phyloP scores from a whole-genome alignment of 2,113 vertebrate species.

The Rhadina sibilatrix region DNA sequence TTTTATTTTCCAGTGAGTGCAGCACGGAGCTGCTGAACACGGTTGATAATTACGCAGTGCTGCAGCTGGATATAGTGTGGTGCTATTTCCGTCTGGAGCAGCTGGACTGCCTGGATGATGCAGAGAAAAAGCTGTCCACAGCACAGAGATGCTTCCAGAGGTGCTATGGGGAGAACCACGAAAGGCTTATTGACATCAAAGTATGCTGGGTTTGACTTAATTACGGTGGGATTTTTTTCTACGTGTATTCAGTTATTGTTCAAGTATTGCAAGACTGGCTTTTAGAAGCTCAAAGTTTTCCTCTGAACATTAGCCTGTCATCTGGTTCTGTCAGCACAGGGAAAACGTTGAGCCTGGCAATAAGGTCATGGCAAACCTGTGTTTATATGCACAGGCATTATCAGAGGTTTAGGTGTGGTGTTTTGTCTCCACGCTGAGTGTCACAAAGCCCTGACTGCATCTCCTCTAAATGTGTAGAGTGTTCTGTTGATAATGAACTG shows the following conservation, averaged over 20 bases:
- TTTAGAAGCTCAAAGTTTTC: neutral
- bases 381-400: neutral
- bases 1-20: slow-evolving; percentile 77
- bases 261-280: neutral
- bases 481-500: neutral
- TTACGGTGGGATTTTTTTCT: neutral
- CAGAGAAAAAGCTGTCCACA: slow-evolving; percentile 77
- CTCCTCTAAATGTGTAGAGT: neutral
- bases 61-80: slow-evolving; percentile 97
- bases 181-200: slow-evolving; percentile 89
- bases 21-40: slow-evolving; percentile 79
- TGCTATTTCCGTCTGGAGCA: slow-evolving; percentile 86
- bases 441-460: neutral
- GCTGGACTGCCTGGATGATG: slow-evolving; percentile 86
- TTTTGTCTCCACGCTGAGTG: neutral
- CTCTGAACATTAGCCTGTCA: neutral
- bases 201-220: slow-evolving; percentile 61
- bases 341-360: neutral
- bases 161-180: slow-evolving; percentile 88
- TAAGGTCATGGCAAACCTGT: neutral
- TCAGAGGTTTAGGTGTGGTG: neutral
- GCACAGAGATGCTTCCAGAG: slow-evolving; percentile 87
- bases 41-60: slow-evolving; percentile 92
- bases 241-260: neutral
- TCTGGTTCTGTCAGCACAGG: neutral